Base-by-base conservation (phyloP, 2,888 invertebrate species). In the Sympetrum striolatum region DNA sequence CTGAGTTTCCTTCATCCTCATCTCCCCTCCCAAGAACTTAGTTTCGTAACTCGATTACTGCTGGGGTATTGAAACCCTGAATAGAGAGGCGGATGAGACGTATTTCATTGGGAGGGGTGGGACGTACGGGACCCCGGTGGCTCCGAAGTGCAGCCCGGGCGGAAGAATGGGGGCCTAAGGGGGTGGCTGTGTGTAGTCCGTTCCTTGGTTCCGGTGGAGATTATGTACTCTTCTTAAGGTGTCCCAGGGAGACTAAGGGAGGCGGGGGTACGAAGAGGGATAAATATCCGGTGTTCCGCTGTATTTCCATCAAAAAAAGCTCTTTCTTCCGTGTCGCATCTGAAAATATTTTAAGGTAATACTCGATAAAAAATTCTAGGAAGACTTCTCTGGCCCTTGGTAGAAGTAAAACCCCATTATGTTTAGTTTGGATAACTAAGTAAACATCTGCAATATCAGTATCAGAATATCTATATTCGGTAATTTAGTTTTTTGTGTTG, bases 41-140 rank as follows among this genome's bases (percentile, higher is more conserved):
- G 91, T 91, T 91, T 91, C 90, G 90, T 91, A 91, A 91, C 91
- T 91, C 91, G 91, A 91, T 91, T 91, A 91, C 91, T 15, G 91
- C 60, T 86, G 81, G 80, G 90, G 91, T 91, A 91, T 91, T 91
- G 91, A 91, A 91, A 90, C 91, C 91, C 58, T 91, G 91, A 91
- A 91, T 91, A 91, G 91, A 81, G 80, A 91, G 90, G 90, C 90
- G 91, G 91, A 91, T 91, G 91, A 91, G 91, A 91, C 91, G 91
- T 91, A 91, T 91, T 91, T 91, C 91, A 91, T 91, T 91, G 91
- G 91, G 90, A 80, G 91, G 82, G 90, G 58, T 90, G 58, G 25
- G 91, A 79, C 64, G 80, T 90, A 79, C 79, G 90, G 90, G 90
- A 80, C 39, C 44, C 39, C 31, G 14, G 44, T 44, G 31, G 10